Base-by-base conservation (phyloP, 2,113 vertebrate genomes). In the Tyto alba region DNA sequence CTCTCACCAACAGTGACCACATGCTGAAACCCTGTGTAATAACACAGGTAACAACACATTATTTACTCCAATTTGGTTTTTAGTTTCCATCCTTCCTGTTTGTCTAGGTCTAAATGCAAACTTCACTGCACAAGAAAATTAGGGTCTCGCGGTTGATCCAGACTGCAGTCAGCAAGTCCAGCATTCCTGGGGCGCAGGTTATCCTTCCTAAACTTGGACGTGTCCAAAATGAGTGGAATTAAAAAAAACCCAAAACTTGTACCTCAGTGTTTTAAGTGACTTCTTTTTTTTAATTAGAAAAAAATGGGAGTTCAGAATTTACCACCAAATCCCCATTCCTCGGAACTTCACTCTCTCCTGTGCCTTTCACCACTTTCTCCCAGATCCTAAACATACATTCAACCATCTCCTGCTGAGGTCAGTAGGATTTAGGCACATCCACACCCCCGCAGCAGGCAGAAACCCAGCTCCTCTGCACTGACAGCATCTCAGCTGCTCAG, bases 401-500 rank as follows among this genome's bases (percentile, higher is more conserved):
- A 78, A 50, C 26, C 21, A 64, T 26, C 53, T 79, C 53, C 53
- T 60, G 21, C 21, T 32, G 59, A 64, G 71, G 40, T 73, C 57
- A n/a, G 0, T 50, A 27, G 41, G 40, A 68, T 91, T 90, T 80
- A 57, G 67, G 60, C 43, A 88, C 48, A 85, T 55, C 41, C 7
- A 1, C 1, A 1, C 8, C 45, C 16, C 10, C 10, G 6, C 38
- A 88, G 63, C 41, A 38, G 1, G 14, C 11, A 71, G 69, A 38
- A 91, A 7, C 71, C 34, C 67, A 86, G 48, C 30, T 85, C 30
- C 72, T 64, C 53, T 23, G 27, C 29, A 23, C 80, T 12, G 52
- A 52, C 50, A 80, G 50, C 53, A 56, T 16, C 73, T 75, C 90
- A 72, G 80, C 74, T 86, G 68, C 57, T 93, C 88, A 69, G 93